Base-by-base conservation (phyloP, 2,888 invertebrate species). In the Schizaphis graminum region DNA sequence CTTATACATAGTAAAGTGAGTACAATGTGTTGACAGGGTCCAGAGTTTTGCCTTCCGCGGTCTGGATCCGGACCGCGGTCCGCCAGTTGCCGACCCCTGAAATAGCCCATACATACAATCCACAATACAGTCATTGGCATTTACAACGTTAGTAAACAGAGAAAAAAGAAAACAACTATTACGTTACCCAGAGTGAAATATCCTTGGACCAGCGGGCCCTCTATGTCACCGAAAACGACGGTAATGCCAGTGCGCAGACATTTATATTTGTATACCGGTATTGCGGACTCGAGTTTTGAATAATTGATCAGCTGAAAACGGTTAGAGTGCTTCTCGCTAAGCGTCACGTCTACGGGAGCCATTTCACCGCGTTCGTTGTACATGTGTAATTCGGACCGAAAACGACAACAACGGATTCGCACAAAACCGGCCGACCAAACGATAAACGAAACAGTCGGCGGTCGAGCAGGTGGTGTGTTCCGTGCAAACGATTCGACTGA, bases 151-250 rank as follows among this genome's bases (percentile, higher is more conserved):
- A 8, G 35, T 3, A 3, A 77, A 35, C 2, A 35, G n/a, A 35
- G 41, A 41, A 57, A 89, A 35, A 57, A 26, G 7, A 26, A 35
- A 56, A 10, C 0, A 1, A 28, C 4, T 35, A 44, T 7, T 87
- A 28, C 1, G 49, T 96, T 96, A 98, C 98, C 98, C 91, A 99
- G 96, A 95, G 97, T 97, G 96, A 99, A 98, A 96, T 97, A 98
- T 93, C 98, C 98, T 96, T 98, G 97, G 8, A 99, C 98, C 67
- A 98, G 96, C n/a, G 99, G 99, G 0, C 98, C 98, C 95, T 98
- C 98, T 11, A 98, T 98, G 96, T 98, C 97, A 21, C 98, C 98
- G 95, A 98, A 97, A 94, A 98, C 97, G 86, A 99, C 97, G 11
- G 97, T 97, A 86, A 99, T 96, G 28, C 98, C 98, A 77, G 98